phyloP scores from a whole-genome alignment of 2,888 invertebrate species.

The Ennomos erosarius region DNA sequence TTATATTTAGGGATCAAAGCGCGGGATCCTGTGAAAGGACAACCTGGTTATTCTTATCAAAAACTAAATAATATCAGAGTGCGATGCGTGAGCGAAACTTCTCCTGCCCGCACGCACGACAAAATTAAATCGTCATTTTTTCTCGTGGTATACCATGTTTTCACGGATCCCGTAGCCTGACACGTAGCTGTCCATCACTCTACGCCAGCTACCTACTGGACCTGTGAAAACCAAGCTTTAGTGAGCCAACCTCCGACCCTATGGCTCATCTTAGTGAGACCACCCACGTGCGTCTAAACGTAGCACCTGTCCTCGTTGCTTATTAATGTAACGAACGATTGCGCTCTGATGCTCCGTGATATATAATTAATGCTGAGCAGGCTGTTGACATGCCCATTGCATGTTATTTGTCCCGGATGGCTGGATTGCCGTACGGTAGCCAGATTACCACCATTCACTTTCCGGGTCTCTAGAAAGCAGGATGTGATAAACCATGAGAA shows the following conservation, averaged over 20 bases:
- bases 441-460: slow-evolving; percentile 5
- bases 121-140: too few species aligned
- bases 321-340: slow-evolving; percentile 33
- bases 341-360: slow-evolving; percentile 32
- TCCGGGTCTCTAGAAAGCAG: slow-evolving; percentile 23
- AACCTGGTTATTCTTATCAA: too few species aligned
- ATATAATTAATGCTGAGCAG: slow-evolving; percentile 28
- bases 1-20: too few species aligned
- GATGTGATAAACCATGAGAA: background rate
- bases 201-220: too few species aligned
- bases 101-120: too few species aligned
- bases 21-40: too few species aligned
- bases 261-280: slow-evolving; percentile 23
- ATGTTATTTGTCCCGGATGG: slow-evolving; percentile 6
- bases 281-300: slow-evolving; percentile 33
- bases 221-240: too few species aligned
- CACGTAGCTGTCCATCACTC: too few species aligned
- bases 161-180: too few species aligned
- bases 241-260: slow-evolving; percentile 2
- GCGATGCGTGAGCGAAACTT: too few species aligned
- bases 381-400: slow-evolving; percentile 18
- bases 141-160: too few species aligned
- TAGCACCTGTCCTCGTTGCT: slow-evolving; percentile 23
- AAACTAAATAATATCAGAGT: too few species aligned
- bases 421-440: background rate